Base-by-base conservation (phyloP, 2,797 vertebrate genomes). In the Syngnathus acus region DNA sequence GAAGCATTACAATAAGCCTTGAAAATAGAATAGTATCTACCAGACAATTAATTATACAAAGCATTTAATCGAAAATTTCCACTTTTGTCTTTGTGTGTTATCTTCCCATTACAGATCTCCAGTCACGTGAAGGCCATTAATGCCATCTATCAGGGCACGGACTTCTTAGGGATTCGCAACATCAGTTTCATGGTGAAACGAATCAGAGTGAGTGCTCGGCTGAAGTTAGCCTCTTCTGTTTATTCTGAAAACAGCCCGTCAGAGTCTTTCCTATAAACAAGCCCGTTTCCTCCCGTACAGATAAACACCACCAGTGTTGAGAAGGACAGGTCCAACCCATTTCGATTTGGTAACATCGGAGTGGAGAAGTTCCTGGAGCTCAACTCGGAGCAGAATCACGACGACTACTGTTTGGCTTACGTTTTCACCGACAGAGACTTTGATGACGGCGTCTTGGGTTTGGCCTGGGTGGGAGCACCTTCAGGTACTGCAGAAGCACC, bases 171-270 rank as follows among this genome's bases (percentile, higher is more conserved):
- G 71, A 98, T 99, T 62, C 93, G 95, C 66, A 98, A 98, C 87
- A 99, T 99, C 90, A 98, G 95, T 87, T 99, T 99, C 88, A 99
- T 99, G 97, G 97, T 99, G 87, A 99, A 98, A 87, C 90, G 97
- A 74, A 98, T 99, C 82, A 89, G 96, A 85, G 97, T 98, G 86
- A 93, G 94, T 70, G 39, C 47, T 37, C 55, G 8, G 16, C 9
- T 57, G 26, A 16, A 17, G 4, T 13, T 47, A 32, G 5, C 23
- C 37, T 23, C 9, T 42, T 19, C 11, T 39, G n/a, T 55, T 42
- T 10, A 21, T 42, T 13, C 53, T 53, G 11, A 21, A 64, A 51
- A 65, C 38, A 21, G n/a, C 8, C 37, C 6, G 14, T 19, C 6
- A 58, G 16, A 7, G 26, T 32, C 14, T 58, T 37, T 58, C 9